Base-by-base conservation (phyloP, 1,140 invertebrate genomes). In the Meteorus sp. region DNA sequence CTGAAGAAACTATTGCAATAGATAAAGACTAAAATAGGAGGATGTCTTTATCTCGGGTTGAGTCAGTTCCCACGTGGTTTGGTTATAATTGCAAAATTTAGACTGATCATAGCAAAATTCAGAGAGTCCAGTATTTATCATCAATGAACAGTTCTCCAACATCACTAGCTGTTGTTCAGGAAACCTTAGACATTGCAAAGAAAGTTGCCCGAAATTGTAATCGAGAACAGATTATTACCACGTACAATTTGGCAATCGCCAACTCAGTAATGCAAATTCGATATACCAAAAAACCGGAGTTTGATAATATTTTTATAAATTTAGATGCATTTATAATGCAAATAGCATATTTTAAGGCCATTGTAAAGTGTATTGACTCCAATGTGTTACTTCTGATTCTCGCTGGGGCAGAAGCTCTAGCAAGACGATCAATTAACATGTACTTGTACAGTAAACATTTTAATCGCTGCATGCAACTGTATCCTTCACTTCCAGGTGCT, bases 401-500 rank as follows among this genome's bases (percentile, higher is more conserved):
- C 31, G 61, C 68, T 48, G 59, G 78, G 60, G 56, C 63, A 58
- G 67, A 74, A 59, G 57, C 72, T 29, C 44, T 78, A 51, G 74
- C 75, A 13, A 22, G 19, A 35, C 75, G 77, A n/a, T 80, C 77
- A 13, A 45, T 73, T 15, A 70, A 67, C 25, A 67, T 73, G 29
- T 76, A 79, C 59, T 35, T 80, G 11, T 62, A 62, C 22, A 64
- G 76, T 17, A 78, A 74, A 56, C 70, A 79, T 69, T 80, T 71
- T 56, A 80, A 77, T 61, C 54, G 76, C 9, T 78, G 75, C 50
- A 80, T 78, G 61, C 61, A 73, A 17, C 41, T 80, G 52, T 72
- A 81, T 67, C 71, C 69, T 6, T 50, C 78, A 25, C 54, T 68
- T 9, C 59, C 70, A 45, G 60, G 56, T 45, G 75, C 68, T 15